Base-by-base conservation (phyloP, 2,797 vertebrate genomes). In the Sparus aurata region DNA sequence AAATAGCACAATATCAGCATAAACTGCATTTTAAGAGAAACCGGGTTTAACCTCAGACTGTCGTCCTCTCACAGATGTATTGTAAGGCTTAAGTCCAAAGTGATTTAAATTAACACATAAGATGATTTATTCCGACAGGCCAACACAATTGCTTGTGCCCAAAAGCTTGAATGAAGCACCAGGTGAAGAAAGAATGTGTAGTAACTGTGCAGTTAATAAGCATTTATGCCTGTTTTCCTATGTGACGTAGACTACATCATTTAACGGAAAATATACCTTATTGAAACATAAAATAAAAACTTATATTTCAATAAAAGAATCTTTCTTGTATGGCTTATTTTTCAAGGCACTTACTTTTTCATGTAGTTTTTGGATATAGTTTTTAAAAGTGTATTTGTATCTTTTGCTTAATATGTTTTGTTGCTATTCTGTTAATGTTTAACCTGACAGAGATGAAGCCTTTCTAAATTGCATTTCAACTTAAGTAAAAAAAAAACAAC, bases 401-500 rank as follows among this genome's bases (percentile, higher is more conserved):
- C 4, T 57, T 73, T 65, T 68, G 4, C 77, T 66, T 54, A 16
- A n/a, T 47, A 12, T 41, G 54, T 78, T 34, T 53, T 17, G 57
- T 73, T 73, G 34, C 17, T 57, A 43, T 22, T 50, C 17, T 55
- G 72, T 69, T 47, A 49, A 46, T 67, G 55, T 59, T 54, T 1
- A 70, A 41, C 45, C 66, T 50, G 69, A 72, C 17, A 43, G 49
- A 85, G 64, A 83, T 83, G 59, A 73, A 67, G 59, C 68, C 43
- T 59, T 84, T 82, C 43, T 54, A 55, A 62, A 75, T 34, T 68
- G 53, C 34, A 82, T 78, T 87, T 89, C 69, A 77, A 72, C 25
- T 49, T 69, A 54, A 67, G 30, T 79, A 65, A 63, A 34, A 63
- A 65, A 63, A 34, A 63, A 34, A 75, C 27, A 83, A 66, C 12